Conservation (phyloP, 2,797 vertebrate species). For the Acanthiza pusilla region DNA sequence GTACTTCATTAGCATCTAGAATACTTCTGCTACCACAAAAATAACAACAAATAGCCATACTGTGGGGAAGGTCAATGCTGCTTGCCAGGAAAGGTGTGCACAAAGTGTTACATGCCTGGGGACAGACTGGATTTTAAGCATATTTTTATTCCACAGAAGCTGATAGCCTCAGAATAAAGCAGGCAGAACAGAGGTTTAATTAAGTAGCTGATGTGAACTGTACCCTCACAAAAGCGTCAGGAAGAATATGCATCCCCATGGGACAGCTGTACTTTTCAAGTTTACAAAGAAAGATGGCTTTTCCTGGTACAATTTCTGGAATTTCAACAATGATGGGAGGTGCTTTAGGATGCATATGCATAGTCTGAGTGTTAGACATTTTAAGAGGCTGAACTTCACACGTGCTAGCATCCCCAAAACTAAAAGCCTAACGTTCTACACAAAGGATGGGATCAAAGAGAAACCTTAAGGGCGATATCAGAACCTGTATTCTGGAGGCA, state of each 20-base stretch:
- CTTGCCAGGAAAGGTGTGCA: slow-evolving; percentile 37
- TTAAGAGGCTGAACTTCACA: background rate
- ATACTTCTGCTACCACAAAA: slow-evolving; percentile 28
- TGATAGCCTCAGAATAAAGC: background rate
- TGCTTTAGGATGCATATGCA: background rate
- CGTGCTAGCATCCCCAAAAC: background rate
- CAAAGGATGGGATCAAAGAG: background rate
- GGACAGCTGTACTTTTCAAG: background rate
- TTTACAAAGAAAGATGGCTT: background rate
- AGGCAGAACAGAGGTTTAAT: background rate
- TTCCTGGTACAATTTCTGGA: background rate
- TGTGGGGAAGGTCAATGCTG: background rate
- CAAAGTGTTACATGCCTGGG: background rate
- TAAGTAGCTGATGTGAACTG: background rate
- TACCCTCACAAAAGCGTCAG: background rate
- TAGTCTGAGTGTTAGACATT: background rate
- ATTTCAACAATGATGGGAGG: background rate
- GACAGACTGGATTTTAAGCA: background rate
- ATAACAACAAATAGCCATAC: slow-evolving; percentile 41
- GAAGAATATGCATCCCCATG: background rate
- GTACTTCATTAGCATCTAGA: slow-evolving; percentile 36
- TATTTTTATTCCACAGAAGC: background rate
- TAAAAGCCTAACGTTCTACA: background rate
- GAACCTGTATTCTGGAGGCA: background rate
- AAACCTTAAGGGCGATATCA: background rate